Percentiles rank a stretch among this genome's conserved stretches.
phyloP scores from a whole-genome alignment of 2,113 vertebrate species.

The Rafetus swinhoei region DNA sequence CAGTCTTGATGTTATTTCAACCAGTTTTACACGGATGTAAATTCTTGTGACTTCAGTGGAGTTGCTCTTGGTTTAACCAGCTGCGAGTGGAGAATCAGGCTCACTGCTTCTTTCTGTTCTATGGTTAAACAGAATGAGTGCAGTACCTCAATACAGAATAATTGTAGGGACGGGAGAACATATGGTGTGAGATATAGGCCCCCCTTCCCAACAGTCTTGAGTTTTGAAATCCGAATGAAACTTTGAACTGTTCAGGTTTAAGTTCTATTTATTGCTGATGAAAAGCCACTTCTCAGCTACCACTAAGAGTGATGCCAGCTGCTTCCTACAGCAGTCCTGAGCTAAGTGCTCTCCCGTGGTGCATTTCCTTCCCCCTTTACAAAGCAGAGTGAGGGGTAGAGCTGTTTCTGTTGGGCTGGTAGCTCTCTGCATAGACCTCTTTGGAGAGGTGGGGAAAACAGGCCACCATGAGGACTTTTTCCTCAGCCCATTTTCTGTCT shows the following conservation, averaged over 20 bases:
- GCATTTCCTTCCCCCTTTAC: neutral
- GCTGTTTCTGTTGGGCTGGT: neutral
- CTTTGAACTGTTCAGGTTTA: conserved; percentile 49
- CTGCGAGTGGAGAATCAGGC: conserved; percentile 40
- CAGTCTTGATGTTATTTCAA: neutral
- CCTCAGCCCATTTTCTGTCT: neutral
- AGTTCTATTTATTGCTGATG: conserved; percentile 63
- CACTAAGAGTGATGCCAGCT: fast-evolving
- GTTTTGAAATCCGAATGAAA: conserved; percentile 69
- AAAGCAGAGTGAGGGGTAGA: neutral
- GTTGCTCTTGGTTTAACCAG: conserved; percentile 1
- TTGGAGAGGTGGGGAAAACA: neutral
- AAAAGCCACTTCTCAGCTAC: neutral
- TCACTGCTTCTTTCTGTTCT: conserved; percentile 55
- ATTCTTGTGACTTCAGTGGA: conserved; percentile 8
- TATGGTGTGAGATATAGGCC: conserved; percentile 24
- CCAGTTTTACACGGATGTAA: neutral
- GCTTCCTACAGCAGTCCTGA: neutral
- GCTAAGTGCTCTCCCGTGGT: neutral
- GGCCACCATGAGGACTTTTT: neutral
- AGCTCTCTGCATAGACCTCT: neutral
- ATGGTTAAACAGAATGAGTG: conserved; percentile 42
- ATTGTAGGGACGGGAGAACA: conserved; percentile 52
- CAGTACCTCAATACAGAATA: conserved; percentile 53
- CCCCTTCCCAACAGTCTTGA: conserved; percentile 53